Conservation (phyloP, 1,140 invertebrate genomes). For the Euura lappo region DNA sequence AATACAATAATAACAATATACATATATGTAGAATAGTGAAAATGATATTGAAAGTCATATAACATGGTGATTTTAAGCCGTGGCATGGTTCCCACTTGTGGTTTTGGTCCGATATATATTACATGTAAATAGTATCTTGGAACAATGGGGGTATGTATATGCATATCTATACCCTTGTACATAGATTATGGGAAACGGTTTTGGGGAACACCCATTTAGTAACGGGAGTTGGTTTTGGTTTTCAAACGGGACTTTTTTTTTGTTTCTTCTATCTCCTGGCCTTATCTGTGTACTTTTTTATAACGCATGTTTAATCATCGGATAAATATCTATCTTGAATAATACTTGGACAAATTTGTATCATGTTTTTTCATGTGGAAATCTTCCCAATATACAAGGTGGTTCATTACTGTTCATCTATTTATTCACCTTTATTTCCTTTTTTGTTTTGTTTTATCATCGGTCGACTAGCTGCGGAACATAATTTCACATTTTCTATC, state of each 20-base stretch:
- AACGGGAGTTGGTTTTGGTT: slow-evolving; percentile 6
- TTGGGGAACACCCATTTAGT: neutral
- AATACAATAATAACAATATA: too few relatives aligned
- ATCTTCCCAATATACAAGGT: slow-evolving; percentile 5
- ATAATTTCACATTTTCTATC: too few relatives aligned
- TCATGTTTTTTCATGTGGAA: neutral
- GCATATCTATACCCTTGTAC: neutral
- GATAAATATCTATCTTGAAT: too few relatives aligned
- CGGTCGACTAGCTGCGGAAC: too few relatives aligned
- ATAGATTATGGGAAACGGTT: neutral
- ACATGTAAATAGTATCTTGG: neutral
- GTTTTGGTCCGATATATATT: neutral
- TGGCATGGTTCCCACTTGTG: slow-evolving; percentile 37
- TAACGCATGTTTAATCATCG: neutral
- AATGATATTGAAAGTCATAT: too few relatives aligned
- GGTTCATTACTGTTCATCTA: neutral
- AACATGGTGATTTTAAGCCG: slow-evolving; percentile 43
- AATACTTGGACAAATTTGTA: too few relatives aligned
- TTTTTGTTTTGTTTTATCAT: too few relatives aligned
- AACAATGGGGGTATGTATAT: neutral
- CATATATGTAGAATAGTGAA: too few relatives aligned
- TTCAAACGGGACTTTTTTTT: neutral
- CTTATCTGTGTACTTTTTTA: neutral
- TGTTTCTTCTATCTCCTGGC: neutral
- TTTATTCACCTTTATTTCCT: too few relatives aligned